Conservation (phyloP, 2,113 vertebrate species). For the Tympanuchus pallidicinctus region DNA sequence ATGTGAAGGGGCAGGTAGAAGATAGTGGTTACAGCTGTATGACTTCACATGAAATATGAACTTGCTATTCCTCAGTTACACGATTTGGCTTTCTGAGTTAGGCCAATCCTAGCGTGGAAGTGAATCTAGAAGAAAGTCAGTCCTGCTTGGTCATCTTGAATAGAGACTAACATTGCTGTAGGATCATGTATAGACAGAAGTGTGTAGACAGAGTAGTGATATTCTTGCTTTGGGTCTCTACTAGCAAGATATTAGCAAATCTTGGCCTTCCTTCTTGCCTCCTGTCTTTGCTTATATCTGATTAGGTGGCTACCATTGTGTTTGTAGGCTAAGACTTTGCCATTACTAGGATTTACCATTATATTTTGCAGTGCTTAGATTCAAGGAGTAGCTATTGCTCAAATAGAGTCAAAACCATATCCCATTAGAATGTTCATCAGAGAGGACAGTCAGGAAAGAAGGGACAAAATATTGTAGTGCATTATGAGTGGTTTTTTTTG, state of each 20-base stretch:
- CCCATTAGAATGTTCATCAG: neutral
- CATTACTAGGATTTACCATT: neutral
- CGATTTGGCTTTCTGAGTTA: neutral
- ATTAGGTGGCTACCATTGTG: neutral
- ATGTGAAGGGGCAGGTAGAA: neutral
- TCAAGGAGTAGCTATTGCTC: neutral
- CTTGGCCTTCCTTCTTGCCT: neutral
- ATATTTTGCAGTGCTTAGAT: neutral
- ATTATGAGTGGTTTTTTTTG: neutral
- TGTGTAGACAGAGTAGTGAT: neutral
- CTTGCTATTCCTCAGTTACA: accelerated
- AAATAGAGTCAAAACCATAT: neutral
- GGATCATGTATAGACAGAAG: too few relatives aligned
- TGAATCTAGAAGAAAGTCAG: accelerated
- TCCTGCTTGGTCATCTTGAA: neutral
- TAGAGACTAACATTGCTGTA: neutral
- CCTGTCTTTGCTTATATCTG: neutral
- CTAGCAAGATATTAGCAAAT: neutral
- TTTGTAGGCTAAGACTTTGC: neutral
- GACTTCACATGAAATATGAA: neutral
- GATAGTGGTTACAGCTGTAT: accelerated
- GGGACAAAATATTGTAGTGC: neutral
- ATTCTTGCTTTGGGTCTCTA: neutral
- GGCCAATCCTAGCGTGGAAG: neutral
- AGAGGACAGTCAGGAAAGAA: neutral